Evolutionary conservation across 2,113 vertebrate genomes (phyloP), one percentile per base, ranked within the genome.

Genomic region (Chionis minor): DNA sequence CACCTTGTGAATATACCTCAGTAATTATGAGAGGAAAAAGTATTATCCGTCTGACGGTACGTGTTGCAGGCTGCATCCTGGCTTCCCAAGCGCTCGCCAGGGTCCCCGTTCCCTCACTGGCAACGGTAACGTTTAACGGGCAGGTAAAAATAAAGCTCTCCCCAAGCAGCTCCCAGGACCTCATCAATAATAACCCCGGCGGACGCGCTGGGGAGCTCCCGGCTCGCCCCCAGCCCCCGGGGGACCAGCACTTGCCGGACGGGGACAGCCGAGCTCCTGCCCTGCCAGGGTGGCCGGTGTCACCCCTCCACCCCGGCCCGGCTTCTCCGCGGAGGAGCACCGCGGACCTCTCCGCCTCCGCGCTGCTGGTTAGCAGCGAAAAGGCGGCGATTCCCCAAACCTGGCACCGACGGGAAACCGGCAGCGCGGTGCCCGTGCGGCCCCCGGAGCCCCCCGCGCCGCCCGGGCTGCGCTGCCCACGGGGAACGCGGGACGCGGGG

Each of bases 1-100:
- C 97, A 97, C 97, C 97, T 97, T 95, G 97, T 96, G 96, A 94
- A 95, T 94, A 89, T 85, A 95, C 91, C 97, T 96, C 96, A 94
- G 97, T 91, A 95, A 96, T 97, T 97, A 97, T 95, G 77, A 95
- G 54, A 87, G 49, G 65, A 3, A 94, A 91, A 96, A 92, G 73
- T 65, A 81, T 84, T 54, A 69, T 38, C 83, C 86, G 4, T 42
- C 88, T 95, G 78, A 75, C 56, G 77, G 83, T 66, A 84, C 61
- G 6, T 81, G 89, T 92, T 15, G 28, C 81, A 10, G 86, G 86
- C 73, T 96, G 73, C 45, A 38, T 14, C 75, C 59, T 6, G 14
- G 71, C 62, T 92, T 55, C 42, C 81, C 71, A 8, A 42, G 26
- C 67, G 19, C 44, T 61, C 21, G 7, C 18, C 63, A 10, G 17